phyloP scores from a whole-genome alignment of 1,140 invertebrate species.

The Dinoponera quadriceps region DNA sequence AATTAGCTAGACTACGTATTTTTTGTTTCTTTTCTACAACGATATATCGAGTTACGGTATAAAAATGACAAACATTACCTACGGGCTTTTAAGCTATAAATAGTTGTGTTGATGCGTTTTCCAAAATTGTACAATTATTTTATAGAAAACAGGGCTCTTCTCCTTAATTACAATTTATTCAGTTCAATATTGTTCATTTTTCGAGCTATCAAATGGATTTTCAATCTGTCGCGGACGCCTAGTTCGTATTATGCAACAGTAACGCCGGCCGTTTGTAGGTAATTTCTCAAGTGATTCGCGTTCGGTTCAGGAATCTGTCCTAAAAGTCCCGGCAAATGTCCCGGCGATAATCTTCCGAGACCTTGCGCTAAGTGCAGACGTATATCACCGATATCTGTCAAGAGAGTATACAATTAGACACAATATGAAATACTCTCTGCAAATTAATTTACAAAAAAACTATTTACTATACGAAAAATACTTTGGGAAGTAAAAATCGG shows the following conservation, averaged over 20 bases:
- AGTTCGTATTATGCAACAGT: constrained; percentile 81
- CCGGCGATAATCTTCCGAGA: constrained; percentile 88
- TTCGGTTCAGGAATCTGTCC: constrained; percentile 83
- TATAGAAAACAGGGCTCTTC: constrained; percentile 41
- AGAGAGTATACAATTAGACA: constrained; percentile 4
- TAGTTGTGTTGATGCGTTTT: background rate
- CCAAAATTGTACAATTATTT: constrained; percentile 33
- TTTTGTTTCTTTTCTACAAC: background rate
- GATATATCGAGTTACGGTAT: constrained; percentile 3
- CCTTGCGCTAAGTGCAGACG: constrained; percentile 90
- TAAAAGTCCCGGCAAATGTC: constrained; percentile 88
- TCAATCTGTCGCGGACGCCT: constrained; percentile 77
- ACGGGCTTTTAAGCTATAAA: constrained; percentile 13
- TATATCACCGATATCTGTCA: constrained; percentile 87
- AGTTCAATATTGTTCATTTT: constrained; percentile 80
- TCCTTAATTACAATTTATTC: constrained; percentile 75
- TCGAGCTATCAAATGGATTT: constrained; percentile 78
- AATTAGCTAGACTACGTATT: background rate
- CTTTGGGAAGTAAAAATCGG: constrained; percentile 31
- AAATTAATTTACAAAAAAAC: constrained; percentile 49
- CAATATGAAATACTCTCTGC: background rate
- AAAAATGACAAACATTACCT: constrained; percentile 27
- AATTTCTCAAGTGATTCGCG: constrained; percentile 81
- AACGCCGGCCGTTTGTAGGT: constrained; percentile 83
- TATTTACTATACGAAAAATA: constrained; percentile 1